A percentile compares a stretch with the other conserved stretches of the same genome.
phyloP scores from a whole-genome alignment of 2,113 vertebrate species.

The Sinocyclocheilus rhinocerous region DNA sequence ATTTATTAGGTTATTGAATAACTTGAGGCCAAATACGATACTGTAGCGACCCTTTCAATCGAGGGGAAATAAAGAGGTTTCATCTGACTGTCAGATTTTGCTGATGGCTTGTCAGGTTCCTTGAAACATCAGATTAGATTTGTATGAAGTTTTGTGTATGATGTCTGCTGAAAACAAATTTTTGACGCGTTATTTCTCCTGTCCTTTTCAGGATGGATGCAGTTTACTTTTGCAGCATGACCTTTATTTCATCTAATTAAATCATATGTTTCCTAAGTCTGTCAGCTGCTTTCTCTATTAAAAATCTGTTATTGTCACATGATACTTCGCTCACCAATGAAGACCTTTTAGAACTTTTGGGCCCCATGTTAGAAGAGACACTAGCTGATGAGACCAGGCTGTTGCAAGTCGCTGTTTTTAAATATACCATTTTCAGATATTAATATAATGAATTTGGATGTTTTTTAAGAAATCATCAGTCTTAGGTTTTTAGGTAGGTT shows the following conservation, averaged over 20 bases:
- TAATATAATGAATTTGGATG: no score
- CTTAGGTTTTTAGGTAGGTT: no score
- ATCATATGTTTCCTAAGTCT: slow-evolving; percentile 48
- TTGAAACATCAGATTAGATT: not conserved
- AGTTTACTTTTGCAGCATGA: slow-evolving; percentile 52
- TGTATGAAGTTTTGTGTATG: not conserved
- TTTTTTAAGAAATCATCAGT: no score
- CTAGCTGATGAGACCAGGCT: not conserved
- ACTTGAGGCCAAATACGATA: no score
- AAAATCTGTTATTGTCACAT: slow-evolving; percentile 58
- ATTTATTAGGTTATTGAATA: not conserved
- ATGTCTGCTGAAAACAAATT: slow-evolving; percentile 22
- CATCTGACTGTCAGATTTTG: not conserved
- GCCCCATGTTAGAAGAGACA: not conserved
- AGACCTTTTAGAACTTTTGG: slow-evolving; percentile 26
- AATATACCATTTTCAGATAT: no score
- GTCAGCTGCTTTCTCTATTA: slow-evolving; percentile 58
- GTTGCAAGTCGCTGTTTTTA: not conserved
- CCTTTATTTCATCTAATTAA: slow-evolving; percentile 56
- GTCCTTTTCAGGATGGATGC: slow-evolving; percentile 39
- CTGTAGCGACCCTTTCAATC: no score
- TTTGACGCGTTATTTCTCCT: not conserved
- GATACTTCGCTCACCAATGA: slow-evolving; percentile 42
- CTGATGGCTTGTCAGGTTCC: no score
- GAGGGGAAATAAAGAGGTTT: not conserved